These are phyloP conservation scores for Atractosteus spatula DNA, from an alignment of 2,113 vertebrate genomes.

Conservation along the genomic window DNA sequence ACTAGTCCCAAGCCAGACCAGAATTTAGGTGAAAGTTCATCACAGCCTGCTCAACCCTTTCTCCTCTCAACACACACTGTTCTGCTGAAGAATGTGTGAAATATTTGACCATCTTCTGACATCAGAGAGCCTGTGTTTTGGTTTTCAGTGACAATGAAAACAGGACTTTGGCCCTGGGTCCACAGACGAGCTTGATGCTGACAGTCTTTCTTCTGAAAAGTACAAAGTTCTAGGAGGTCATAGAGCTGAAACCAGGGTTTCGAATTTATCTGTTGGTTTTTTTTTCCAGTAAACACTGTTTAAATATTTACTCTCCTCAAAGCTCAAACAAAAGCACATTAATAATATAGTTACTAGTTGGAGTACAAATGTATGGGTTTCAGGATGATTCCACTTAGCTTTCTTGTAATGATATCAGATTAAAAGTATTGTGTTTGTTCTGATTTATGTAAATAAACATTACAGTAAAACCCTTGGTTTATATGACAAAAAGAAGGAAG, in stretches of 20 bases:
- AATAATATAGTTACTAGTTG: background rate
- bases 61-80: no score
- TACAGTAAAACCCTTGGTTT: no score
- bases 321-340: slow-evolving; percentile 2
- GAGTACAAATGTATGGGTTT: no score
- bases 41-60: no score
- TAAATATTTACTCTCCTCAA: slow-evolving; percentile 6
- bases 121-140: slow-evolving; percentile 5
- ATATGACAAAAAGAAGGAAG: no score
- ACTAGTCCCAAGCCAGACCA: background rate
- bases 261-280: no score
- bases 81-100: background rate
- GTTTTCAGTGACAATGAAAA: slow-evolving; percentile 15
- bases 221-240: slow-evolving; percentile 15
- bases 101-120: background rate
- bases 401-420: no score
- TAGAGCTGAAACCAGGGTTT: background rate
- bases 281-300: background rate
- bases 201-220: background rate
- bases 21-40: slow-evolving; percentile 11
- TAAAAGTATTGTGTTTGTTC: no score
- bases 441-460: no score
- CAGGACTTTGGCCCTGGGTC: slow-evolving; percentile 10
- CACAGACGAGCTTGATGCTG: slow-evolving; percentile 17
- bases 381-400: no score